Percentiles rank a stretch among this genome's conserved stretches.
Conservation (phyloP, 2,797 vertebrate species). For the Xiphorhynchus erythropygius region DNA sequence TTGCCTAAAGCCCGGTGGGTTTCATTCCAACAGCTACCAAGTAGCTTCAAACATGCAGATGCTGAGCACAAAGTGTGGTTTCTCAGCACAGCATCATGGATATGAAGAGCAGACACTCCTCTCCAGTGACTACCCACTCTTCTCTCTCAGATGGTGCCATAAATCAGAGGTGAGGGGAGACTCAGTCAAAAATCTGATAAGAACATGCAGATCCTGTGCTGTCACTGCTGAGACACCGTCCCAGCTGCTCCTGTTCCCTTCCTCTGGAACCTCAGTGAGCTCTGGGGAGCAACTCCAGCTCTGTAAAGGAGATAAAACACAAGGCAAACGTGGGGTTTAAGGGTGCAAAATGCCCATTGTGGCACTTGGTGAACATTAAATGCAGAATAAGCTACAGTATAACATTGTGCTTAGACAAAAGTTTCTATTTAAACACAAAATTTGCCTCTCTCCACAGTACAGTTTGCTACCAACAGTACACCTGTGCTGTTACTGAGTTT, state of each 20-base stretch:
- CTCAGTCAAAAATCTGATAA: background rate
- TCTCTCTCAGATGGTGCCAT: background rate
- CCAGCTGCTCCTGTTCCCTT: background rate
- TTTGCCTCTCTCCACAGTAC: background rate
- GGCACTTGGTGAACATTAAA: background rate
- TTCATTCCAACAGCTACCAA: background rate
- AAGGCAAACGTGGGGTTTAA: background rate
- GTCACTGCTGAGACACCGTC: background rate
- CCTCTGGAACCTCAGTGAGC: background rate
- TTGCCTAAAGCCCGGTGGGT: background rate
- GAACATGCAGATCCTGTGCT: background rate
- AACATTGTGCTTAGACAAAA: background rate
- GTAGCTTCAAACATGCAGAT: background rate
- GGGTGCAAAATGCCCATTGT: background rate
- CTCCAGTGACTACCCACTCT: background rate
- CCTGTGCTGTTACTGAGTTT: background rate
- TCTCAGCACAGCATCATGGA: background rate
- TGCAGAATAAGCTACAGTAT: background rate
- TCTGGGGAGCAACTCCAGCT: background rate
- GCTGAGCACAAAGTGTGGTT: background rate
- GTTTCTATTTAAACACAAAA: background rate
- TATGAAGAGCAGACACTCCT: background rate
- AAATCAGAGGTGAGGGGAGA: background rate
- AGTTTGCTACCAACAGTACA: background rate
- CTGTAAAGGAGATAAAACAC: background rate